phyloP scores from a whole-genome alignment of 2,888 invertebrate genomes.

The Coelopa pilipes region DNA sequence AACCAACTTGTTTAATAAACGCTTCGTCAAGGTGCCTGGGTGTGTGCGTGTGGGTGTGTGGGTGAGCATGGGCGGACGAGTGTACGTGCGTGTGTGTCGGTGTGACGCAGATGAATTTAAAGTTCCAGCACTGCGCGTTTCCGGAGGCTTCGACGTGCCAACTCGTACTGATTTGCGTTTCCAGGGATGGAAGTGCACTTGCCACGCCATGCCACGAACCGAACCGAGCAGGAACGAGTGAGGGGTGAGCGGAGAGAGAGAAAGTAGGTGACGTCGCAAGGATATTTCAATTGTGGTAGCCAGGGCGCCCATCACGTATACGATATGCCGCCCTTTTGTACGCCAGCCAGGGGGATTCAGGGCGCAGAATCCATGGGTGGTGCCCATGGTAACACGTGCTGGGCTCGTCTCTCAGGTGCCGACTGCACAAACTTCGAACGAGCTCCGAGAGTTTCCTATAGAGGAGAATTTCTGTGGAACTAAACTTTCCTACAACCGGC shows the following conservation, averaged over 20 bases:
- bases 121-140: conserved; percentile 29
- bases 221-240: background rate
- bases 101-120: conserved; percentile 10
- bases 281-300: conserved; percentile 46
- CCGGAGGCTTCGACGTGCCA: conserved; percentile 52
- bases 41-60: background rate
- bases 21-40: background rate
- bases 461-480: background rate
- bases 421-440: conserved; percentile 20
- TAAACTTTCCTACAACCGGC: too few relatives aligned
- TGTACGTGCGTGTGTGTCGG: background rate
- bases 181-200: conserved; percentile 1
- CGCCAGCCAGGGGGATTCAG: conserved; percentile 1
- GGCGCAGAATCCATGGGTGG: conserved; percentile 47
- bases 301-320: conserved; percentile 50
- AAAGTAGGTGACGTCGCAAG: conserved; percentile 36
- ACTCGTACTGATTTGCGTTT: conserved; percentile 53
- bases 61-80: background rate
- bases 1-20: background rate
- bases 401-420: conserved; percentile 5
- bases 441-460: background rate
- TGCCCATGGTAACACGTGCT: conserved; percentile 37
- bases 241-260: too few relatives aligned
- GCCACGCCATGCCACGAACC: conserved; percentile 9
- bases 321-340: conserved; percentile 44